Percentiles rank a stretch among this genome's conserved stretches.
Evolutionary conservation across 2,888 invertebrate genomes (phyloP).

Genomic region (Phytoseiulus persimilis): DNA sequence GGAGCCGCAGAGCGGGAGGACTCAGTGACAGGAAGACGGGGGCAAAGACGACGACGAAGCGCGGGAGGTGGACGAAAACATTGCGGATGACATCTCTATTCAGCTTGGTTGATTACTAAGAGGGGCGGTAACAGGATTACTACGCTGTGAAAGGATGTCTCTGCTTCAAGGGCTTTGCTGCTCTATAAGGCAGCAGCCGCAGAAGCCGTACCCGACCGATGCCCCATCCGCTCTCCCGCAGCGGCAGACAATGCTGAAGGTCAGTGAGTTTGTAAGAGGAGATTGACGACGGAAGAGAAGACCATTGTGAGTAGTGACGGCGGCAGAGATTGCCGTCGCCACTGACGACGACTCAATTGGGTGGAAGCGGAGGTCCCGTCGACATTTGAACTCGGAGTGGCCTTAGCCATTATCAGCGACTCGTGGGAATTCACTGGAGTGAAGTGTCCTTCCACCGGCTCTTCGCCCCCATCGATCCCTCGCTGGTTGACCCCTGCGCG

Average conservation of each 20-base stretch:
- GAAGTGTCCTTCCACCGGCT: too few species aligned
- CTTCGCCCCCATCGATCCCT: neutral
- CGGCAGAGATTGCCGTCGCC: neutral
- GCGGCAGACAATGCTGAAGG: neutral
- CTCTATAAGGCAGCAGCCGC: neutral
- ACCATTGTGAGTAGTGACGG: neutral
- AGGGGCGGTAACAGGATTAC: conserved; percentile 5
- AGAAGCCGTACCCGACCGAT: neutral
- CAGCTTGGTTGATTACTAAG: neutral
- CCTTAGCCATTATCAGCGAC: neutral
- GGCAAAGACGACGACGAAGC: neutral
- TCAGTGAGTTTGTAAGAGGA: conserved; percentile 5
- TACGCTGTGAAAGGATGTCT: neutral
- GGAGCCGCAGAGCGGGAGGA: too few species aligned
- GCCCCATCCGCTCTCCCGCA: neutral
- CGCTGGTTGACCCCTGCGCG: neutral
- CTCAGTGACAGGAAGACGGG: neutral
- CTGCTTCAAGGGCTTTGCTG: neutral
- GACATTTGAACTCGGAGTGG: neutral
- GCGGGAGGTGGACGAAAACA: neutral
- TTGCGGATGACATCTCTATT: conserved; percentile 5
- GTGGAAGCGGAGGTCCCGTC: neutral
- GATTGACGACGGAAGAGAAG: neutral
- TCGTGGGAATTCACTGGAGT: neutral
- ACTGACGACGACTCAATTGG: neutral